These are phyloP conservation scores for Cryptus armator DNA, from an alignment of 2,888 invertebrate species.

Conservation along the genomic window DNA sequence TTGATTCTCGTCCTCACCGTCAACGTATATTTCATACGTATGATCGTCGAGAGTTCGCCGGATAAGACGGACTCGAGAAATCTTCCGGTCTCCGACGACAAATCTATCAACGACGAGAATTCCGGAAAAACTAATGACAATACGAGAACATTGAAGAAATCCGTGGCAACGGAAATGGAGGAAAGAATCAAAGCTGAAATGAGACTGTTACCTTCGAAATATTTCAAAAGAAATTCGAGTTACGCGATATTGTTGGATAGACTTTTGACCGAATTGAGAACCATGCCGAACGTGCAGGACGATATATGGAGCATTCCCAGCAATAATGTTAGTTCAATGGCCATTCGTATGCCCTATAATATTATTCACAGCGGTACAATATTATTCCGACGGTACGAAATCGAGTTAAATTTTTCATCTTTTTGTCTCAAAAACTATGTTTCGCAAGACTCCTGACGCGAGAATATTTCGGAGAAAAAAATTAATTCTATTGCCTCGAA, in stretches of 20 bases:
- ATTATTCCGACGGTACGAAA: too few species aligned
- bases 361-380: too few species aligned
- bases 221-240: slow-evolving; percentile 79
- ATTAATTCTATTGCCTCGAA: too few species aligned
- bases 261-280: slow-evolving; percentile 76
- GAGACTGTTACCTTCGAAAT: slow-evolving; percentile 78
- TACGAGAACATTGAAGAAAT: slow-evolving; percentile 63
- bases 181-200: slow-evolving; percentile 78
- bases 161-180: slow-evolving; percentile 72
- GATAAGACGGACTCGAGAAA: slow-evolving; percentile 73
- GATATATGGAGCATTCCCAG: slow-evolving; percentile 82
- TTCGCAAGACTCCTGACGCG: neutral
- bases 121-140: slow-evolving; percentile 70
- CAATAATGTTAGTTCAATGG: slow-evolving; percentile 76
- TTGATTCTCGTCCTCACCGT: slow-evolving; percentile 82
- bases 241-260: slow-evolving; percentile 77
- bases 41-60: slow-evolving; percentile 83
- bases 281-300: slow-evolving; percentile 76
- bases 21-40: slow-evolving; percentile 83
- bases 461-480: too few species aligned
- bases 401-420: neutral
- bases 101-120: slow-evolving; percentile 68
- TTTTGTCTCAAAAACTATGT: neutral
- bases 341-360: too few species aligned
- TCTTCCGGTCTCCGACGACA: slow-evolving; percentile 72